These are phyloP conservation scores for Calcarius lapponicus DNA, from an alignment of 2,797 vertebrate species.

Conservation along the genomic window DNA sequence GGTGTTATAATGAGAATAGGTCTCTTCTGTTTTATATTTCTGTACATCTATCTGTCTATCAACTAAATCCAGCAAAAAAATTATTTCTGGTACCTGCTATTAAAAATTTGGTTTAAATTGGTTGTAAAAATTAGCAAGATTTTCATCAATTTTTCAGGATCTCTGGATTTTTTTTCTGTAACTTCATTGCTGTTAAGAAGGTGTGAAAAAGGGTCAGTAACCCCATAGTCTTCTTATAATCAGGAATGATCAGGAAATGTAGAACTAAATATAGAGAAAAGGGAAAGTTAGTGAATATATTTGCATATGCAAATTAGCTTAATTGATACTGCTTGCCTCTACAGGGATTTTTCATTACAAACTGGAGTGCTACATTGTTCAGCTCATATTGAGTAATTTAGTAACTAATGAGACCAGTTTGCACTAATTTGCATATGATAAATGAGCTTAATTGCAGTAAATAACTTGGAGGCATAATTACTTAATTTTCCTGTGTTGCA, in stretches of 20 bases:
- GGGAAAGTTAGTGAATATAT: slow-evolving; percentile 84
- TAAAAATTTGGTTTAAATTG: slow-evolving; percentile 4
- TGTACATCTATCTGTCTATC: background rate
- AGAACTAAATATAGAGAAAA: slow-evolving; percentile 86
- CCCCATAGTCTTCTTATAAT: slow-evolving; percentile 69
- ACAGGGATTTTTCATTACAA: slow-evolving; percentile 90
- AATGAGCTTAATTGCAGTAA: slow-evolving; percentile 90
- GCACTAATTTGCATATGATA: slow-evolving; percentile 90
- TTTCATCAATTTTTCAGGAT: background rate
- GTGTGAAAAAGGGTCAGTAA: slow-evolving; percentile 67
- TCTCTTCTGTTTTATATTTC: background rate
- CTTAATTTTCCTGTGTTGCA: slow-evolving; percentile 89
- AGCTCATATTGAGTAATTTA: slow-evolving; percentile 90
- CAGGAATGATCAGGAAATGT: slow-evolving; percentile 80
- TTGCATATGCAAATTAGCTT: slow-evolving; percentile 88
- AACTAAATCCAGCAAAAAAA: background rate
- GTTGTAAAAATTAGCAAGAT: background rate
- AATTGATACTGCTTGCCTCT: slow-evolving; percentile 89
- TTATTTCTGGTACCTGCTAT: background rate
- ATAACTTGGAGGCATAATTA: slow-evolving; percentile 90
- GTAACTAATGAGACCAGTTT: slow-evolving; percentile 90
- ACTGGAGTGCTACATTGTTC: slow-evolving; percentile 90
- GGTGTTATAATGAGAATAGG: background rate
- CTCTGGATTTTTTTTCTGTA: slow-evolving; percentile 7
- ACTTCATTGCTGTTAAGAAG: slow-evolving; percentile 27